phyloP scores from a whole-genome alignment of 2,797 vertebrate genomes.

The Graptemys geographica region DNA sequence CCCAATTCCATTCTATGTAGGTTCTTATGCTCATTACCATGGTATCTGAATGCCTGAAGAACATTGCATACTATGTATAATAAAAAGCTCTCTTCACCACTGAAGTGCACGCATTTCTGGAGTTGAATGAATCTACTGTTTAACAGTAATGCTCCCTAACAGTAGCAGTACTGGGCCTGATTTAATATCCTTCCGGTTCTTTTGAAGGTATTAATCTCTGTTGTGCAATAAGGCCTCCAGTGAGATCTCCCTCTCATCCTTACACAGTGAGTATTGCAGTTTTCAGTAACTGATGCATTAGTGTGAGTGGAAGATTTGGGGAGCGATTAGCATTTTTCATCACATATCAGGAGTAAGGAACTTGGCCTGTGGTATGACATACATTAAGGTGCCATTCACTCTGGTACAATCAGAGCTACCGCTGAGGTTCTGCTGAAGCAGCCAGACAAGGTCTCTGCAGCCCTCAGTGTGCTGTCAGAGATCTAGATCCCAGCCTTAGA shows the following conservation, averaged over 20 bases:
- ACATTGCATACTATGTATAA: neutral
- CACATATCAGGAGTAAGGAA: neutral
- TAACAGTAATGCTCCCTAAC: slow-evolving; percentile 14
- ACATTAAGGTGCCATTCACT: neutral
- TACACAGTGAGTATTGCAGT: slow-evolving; percentile 60
- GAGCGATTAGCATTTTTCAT: slow-evolving; percentile 23
- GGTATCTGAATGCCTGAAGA: neutral
- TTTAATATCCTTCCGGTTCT: slow-evolving; percentile 46
- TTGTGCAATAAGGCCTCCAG: slow-evolving; percentile 32
- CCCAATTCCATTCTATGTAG: neutral
- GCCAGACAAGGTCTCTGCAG: neutral
- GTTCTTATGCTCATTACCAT: neutral
- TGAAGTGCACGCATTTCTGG: neutral
- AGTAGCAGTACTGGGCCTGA: slow-evolving; percentile 26
- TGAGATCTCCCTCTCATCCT: slow-evolving; percentile 53
- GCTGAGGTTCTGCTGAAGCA: neutral
- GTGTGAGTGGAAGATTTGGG: slow-evolving; percentile 50
- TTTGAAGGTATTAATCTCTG: slow-evolving; percentile 50
- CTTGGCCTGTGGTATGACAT: neutral
- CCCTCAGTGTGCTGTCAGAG: neutral
- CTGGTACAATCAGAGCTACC: neutral
- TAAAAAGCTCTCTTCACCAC: neutral
- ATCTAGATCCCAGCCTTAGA: no score
- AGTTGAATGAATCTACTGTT: neutral
- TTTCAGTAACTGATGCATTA: slow-evolving; percentile 63